These are phyloP conservation scores for Hipparchia sbordonii DNA, from an alignment of 2,888 invertebrate species.

Conservation along the genomic window DNA sequence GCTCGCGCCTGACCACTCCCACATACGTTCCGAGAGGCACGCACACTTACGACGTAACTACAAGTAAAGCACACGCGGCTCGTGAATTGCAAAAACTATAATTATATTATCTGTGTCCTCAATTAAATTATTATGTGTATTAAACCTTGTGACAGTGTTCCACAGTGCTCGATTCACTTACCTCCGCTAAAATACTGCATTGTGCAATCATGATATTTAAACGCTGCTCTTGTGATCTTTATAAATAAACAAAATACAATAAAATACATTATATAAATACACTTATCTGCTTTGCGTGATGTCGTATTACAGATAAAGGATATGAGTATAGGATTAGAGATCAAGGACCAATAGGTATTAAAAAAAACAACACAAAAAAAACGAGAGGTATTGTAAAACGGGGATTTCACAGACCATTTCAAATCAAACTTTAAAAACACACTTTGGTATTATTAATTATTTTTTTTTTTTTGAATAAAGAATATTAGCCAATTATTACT, in stretches of 20 bases:
- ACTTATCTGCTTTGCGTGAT: slow-evolving; percentile 21
- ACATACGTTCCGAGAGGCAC: too few relatives aligned
- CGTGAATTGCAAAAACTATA: too few relatives aligned
- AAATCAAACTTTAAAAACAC: slow-evolving; percentile 17
- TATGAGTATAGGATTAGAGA: slow-evolving; percentile 9
- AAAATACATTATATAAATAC: slow-evolving; percentile 27
- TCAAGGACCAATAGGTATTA: slow-evolving; percentile 8
- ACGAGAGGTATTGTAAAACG: slow-evolving; percentile 19
- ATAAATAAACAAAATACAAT: slow-evolving; percentile 3
- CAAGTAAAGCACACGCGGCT: too few relatives aligned
- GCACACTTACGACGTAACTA: too few relatives aligned
- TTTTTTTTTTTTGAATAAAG: not conserved
- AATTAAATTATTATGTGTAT: slow-evolving; percentile 5
- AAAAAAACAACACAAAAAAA: slow-evolving; percentile 17
- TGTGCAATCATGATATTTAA: slow-evolving; percentile 27
- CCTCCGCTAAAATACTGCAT: slow-evolving; percentile 15
- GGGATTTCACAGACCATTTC: slow-evolving; percentile 11
- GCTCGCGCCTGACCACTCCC: too few relatives aligned
- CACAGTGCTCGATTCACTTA: slow-evolving; percentile 30
- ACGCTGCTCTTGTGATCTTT: slow-evolving; percentile 22
- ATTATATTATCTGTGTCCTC: not conserved
- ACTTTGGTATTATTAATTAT: not conserved
- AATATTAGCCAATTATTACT: too few relatives aligned
- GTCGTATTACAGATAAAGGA: slow-evolving; percentile 13
- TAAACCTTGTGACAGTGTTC: slow-evolving; percentile 3